A percentile compares a stretch with the other conserved stretches of the same genome.
Conservation (phyloP, 2,113 vertebrate species). For the Gymnorhina tibicen region DNA sequence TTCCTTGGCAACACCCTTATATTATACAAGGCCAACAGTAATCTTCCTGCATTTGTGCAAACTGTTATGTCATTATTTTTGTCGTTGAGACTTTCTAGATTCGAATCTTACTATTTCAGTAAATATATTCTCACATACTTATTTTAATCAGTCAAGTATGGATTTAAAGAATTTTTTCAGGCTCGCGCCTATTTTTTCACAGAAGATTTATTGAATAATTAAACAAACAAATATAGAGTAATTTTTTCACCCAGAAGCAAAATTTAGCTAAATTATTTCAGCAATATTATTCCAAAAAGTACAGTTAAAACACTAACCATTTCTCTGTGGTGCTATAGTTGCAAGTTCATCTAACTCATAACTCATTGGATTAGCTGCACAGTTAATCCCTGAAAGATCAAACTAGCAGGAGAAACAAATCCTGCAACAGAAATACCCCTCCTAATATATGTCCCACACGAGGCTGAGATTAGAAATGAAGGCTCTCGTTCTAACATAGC, state of each 20-base stretch:
- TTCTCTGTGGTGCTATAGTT: not conserved
- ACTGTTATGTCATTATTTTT: not conserved
- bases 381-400: not conserved
- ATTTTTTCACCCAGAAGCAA: not conserved
- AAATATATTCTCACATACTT: not conserved
- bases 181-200: not conserved
- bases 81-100: not conserved
- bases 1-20: conserved; percentile 13
- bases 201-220: not conserved
- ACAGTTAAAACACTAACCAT: not conserved
- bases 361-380: not conserved
- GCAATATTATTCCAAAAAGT: not conserved
- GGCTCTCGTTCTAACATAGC: not conserved
- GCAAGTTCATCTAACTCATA: not conserved
- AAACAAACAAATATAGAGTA: not conserved
- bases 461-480: conserved; percentile 2
- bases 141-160: not conserved
- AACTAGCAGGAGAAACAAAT: not conserved
- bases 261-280: not conserved
- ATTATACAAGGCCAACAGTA: not conserved
- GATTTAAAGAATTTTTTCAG: not conserved
- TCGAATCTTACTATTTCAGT: not conserved
- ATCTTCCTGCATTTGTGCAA: not conserved
- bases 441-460: not conserved
- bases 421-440: not conserved